Evolutionary conservation across 2,797 vertebrate genomes (phyloP).

Genomic region (Anabas testudineus): DNA sequence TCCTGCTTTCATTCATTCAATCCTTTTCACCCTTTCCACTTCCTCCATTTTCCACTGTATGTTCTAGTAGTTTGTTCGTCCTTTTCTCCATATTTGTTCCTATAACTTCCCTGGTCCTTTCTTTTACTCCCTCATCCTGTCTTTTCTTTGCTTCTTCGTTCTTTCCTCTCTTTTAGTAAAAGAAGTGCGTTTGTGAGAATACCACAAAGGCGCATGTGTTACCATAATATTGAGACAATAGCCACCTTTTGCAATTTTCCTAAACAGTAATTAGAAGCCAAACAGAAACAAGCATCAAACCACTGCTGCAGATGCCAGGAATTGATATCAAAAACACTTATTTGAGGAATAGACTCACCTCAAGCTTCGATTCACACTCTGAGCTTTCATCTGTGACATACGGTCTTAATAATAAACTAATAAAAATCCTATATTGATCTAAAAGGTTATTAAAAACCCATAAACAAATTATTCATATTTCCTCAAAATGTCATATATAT

Average conservation of each 20-base stretch:
- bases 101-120: background rate
- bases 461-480: background rate
- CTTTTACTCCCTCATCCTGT: background rate
- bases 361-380: no score
- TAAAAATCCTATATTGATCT: background rate
- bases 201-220: no score
- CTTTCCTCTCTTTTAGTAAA: no score
- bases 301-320: no score
- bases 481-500: background rate
- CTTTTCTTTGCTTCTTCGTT: background rate
- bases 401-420: background rate
- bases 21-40: background rate
- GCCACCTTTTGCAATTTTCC: background rate
- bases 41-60: background rate
- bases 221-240: no score
- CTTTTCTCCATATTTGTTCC: background rate
- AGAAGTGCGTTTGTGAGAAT: no score
- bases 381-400: rapidly evolving
- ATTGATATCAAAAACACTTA: no score
- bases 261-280: no score
- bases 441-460: background rate
- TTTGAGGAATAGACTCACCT: background rate
- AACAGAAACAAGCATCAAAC: no score
- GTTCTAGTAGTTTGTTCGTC: background rate
- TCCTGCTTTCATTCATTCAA: conserved; percentile 25